Conservation (phyloP, 53 echinoderm and acorn worm species). For the Temnopleurus reevesii region DNA sequence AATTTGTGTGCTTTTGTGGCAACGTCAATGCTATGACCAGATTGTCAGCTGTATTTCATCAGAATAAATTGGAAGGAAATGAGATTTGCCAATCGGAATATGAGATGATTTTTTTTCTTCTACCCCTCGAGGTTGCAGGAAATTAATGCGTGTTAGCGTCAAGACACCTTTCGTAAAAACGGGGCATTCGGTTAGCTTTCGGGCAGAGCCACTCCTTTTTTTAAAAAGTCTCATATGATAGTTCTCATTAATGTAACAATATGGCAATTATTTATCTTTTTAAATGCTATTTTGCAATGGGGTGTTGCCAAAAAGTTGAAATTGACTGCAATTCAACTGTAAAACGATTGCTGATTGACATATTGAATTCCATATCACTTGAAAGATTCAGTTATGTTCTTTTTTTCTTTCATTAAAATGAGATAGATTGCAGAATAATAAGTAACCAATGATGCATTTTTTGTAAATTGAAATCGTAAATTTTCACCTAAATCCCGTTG, state of each 20-base stretch:
- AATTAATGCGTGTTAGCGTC: slow-evolving; percentile 7
- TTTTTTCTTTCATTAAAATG: no score
- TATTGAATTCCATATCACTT: neutral
- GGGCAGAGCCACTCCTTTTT: neutral
- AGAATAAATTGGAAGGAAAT: slow-evolving; percentile 42
- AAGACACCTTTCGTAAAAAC: neutral
- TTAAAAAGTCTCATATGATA: neutral
- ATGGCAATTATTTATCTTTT: no score
- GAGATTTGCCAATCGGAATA: slow-evolving; percentile 50
- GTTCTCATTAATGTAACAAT: neutral
- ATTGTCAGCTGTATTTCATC: slow-evolving; percentile 15
- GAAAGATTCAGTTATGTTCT: no score
- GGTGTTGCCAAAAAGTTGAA: no score
- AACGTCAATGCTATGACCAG: slow-evolving; percentile 3
- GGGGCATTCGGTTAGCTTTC: neutral
- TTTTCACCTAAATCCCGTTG: no score
- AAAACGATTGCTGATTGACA: no score
- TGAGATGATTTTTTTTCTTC: neutral
- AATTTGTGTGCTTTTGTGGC: slow-evolving; percentile 12
- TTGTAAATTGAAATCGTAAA: no score
- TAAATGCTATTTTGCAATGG: no score
- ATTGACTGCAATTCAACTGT: no score
- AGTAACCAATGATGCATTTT: no score
- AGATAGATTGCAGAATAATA: no score
- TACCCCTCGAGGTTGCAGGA: neutral